Percentiles rank a stretch among this genome's conserved stretches.
These are phyloP conservation scores for Clunio marinus DNA, from an alignment of 2,888 invertebrate genomes.

Conservation along the genomic window DNA sequence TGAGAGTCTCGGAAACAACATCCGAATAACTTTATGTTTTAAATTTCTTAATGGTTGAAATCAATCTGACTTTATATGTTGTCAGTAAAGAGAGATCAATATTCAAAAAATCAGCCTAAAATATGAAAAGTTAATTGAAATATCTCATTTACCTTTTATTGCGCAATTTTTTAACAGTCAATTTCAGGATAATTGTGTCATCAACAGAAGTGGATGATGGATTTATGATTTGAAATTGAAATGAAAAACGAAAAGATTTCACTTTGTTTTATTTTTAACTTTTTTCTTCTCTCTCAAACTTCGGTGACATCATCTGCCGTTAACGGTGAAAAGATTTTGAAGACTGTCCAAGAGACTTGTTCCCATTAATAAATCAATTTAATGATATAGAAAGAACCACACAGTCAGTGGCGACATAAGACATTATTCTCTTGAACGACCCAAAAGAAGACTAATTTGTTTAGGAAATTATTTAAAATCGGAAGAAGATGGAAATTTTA, in stretches of 20 bases:
- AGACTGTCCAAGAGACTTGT: background rate
- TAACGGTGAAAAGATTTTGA: background rate
- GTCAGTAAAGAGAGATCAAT: too few relatives aligned
- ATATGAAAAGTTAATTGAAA: too few relatives aligned
- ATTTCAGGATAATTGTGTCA: background rate
- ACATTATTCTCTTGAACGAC: too few relatives aligned
- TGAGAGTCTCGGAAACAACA: too few relatives aligned
- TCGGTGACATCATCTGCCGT: background rate
- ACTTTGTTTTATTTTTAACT: background rate
- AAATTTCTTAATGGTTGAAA: too few relatives aligned
- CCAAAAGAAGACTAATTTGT: background rate
- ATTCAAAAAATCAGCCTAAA: too few relatives aligned
- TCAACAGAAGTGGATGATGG: background rate
- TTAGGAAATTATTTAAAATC: background rate
- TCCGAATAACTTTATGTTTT: too few relatives aligned
- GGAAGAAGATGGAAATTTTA: background rate
- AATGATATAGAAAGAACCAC: conserved; percentile 19
- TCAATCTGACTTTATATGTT: too few relatives aligned
- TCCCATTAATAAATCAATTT: conserved; percentile 33
- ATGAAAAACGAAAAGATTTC: background rate
- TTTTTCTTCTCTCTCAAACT: too few relatives aligned
- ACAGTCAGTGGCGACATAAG: too few relatives aligned
- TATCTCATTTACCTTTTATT: too few relatives aligned
- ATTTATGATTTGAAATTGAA: background rate
- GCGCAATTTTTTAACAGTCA: background rate